Conservation (phyloP, 23 tunicate genomes). For the Styela clava region DNA sequence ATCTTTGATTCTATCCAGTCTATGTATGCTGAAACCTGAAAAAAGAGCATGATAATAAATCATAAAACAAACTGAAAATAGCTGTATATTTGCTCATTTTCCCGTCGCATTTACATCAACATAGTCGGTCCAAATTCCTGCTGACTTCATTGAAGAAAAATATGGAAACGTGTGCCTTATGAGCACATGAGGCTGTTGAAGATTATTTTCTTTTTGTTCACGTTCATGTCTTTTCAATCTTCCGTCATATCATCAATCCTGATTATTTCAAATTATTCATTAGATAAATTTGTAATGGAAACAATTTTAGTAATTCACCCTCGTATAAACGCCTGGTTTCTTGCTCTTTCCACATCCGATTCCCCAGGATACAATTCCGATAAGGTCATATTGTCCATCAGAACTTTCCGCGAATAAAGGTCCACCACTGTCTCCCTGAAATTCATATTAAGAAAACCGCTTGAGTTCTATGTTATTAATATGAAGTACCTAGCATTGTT, state of each 20-base stretch:
- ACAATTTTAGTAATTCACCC: constrained; percentile 26
- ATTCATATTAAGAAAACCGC: no score
- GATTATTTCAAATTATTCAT: not conserved
- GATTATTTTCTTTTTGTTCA: not conserved
- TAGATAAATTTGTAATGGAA: no score
- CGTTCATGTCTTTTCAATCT: not conserved
- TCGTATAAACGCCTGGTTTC: constrained; percentile 35
- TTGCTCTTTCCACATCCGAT: constrained; percentile 34
- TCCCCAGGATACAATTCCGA: constrained; percentile 57
- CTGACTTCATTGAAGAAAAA: not conserved
- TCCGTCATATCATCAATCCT: not conserved
- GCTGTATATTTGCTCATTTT: no score
- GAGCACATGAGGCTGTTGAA: not conserved
- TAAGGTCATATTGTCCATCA: constrained; percentile 52
- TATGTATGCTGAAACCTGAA: not conserved
- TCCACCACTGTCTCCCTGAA: constrained; percentile 83
- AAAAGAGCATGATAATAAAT: no score
- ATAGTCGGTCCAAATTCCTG: not conserved
- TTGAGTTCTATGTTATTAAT: no score
- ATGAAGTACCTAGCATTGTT: no score
- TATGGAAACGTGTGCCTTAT: not conserved
- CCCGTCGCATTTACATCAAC: no score
- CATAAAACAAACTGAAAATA: no score
- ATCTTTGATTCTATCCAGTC: no score
- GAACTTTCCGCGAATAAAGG: constrained; percentile 52